Evolutionary conservation across 2,113 vertebrate genomes (phyloP), one percentile per base, ranked within the genome.

Genomic region (Limnothrissa miodon): DNA sequence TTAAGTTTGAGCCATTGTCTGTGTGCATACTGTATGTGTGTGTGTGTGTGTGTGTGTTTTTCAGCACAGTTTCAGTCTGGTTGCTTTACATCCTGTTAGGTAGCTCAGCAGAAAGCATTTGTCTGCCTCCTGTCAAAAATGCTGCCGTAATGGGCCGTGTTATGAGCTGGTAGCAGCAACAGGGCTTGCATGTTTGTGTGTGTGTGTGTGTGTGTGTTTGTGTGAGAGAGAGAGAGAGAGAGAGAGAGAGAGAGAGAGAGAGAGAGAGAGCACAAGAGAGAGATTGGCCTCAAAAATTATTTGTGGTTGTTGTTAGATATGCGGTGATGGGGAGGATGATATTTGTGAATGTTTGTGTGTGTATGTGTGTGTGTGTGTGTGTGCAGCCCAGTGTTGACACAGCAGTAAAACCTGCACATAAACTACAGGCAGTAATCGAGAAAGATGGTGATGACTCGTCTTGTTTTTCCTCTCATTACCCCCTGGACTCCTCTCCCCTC

Each of bases 131-230:
- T 79, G 42, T 83, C 70, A 83, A 36, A 53, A 44, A 62, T 25
- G n/a, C 59, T 29, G 59, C n/a, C 11, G 59, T 62, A 62, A 62
- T 62, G 59, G 59, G 11, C 59, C 59, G 25, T 62, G 59, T 62
- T 25, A 62, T 62, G 59, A 62, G 59, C n/a, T 62, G n/a, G 59
- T 25, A 56, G 59, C 78, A 87, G 80, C 83, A 86, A 88, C 84
- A 82, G 48, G 51, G 87, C 81, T 46, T 25, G 25, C 17, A 4
- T 53, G 56, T 59, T 23, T 59, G 23, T 53, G 23, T 59, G 56
- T 25, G 56, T 6, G n/a, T 59, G 56, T 59, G 56, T 59, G n/a
- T 59, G 56, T 59, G 56, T 59, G 56, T 59, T 21, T 59, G 56
- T 59, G 56, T 59, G 56, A n/a, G 53, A n/a, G 19, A n/a, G 53